Conservation (phyloP, 2,113 vertebrate genomes). For the Caranx melampygus region DNA sequence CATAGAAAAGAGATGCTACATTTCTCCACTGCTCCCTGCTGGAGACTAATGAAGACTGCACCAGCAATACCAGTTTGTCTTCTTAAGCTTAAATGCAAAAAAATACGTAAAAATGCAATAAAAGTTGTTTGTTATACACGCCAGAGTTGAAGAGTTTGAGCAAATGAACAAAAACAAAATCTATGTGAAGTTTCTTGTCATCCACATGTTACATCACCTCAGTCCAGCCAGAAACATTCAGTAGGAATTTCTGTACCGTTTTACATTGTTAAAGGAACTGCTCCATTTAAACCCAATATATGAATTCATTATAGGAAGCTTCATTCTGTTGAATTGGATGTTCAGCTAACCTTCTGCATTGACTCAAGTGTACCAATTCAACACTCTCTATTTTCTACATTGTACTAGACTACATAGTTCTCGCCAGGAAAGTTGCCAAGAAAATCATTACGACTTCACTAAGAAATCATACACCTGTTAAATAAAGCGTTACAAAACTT, state of each 20-base stretch:
- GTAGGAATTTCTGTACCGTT: conserved; percentile 1
- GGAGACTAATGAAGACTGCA: conserved; percentile 50
- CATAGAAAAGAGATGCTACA: not conserved
- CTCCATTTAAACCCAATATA: not conserved
- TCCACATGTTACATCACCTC: conserved; percentile 37
- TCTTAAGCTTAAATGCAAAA: conserved; percentile 50
- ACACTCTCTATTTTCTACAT: not conserved
- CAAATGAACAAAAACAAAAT: conserved; percentile 38
- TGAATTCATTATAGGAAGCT: not conserved
- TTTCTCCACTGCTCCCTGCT: conserved; percentile 29
- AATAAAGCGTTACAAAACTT: conserved; percentile 11
- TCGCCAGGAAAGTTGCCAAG: not conserved
- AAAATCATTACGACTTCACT: not conserved
- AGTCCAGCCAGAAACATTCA: conserved; percentile 15
- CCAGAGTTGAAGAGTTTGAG: conserved; percentile 31
- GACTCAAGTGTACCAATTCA: not conserved
- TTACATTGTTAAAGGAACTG: not conserved
- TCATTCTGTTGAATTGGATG: not conserved
- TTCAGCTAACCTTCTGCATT: conserved; percentile 4
- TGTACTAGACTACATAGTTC: not conserved
- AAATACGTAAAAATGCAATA: conserved; percentile 57
- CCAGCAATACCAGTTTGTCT: conserved; percentile 43
- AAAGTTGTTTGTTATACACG: conserved; percentile 37
- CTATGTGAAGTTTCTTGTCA: conserved; percentile 26
- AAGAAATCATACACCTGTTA: conserved; percentile 23